Percentiles rank a stretch among this genome's conserved stretches.
These are phyloP conservation scores for Oxycera nigricornis DNA, from an alignment of 2,888 invertebrate genomes.

Conservation along the genomic window DNA sequence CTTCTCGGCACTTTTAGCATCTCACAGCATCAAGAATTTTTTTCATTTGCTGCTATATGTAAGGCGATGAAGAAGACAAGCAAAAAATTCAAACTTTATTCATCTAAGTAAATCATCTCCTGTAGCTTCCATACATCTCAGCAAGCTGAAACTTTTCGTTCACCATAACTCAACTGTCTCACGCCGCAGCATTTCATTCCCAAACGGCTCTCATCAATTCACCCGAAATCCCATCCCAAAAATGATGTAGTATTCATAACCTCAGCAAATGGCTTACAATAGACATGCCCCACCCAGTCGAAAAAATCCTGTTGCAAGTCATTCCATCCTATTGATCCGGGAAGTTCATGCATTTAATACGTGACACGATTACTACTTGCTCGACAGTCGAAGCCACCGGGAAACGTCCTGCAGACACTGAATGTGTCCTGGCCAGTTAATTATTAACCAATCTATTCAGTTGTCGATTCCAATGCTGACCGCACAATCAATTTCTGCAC, in stretches of 20 bases:
- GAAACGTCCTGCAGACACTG: not conserved
- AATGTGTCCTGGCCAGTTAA: not conserved
- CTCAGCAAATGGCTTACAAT: not conserved
- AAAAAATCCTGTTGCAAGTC: not conserved
- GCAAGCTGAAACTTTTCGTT: no score
- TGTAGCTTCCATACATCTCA: no score
- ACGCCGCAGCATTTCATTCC: not conserved
- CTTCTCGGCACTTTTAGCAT: no score
- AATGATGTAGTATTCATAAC: not conserved
- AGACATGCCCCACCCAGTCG: not conserved
- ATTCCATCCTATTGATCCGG: slow-evolving; percentile 11
- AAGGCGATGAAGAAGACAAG: no score
- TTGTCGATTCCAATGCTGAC: not conserved
- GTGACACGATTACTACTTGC: slow-evolving; percentile 5
- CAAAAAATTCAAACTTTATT: no score
- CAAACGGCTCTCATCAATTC: not conserved
- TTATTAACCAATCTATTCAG: slow-evolving; percentile 6
- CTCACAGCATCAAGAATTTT: no score
- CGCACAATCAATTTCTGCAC: not conserved
- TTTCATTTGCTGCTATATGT: no score
- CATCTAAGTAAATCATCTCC: no score
- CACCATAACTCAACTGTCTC: no score
- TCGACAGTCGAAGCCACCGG: not conserved
- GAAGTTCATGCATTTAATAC: slow-evolving; percentile 5
- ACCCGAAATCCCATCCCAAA: not conserved